Base-by-base conservation (phyloP, 2,888 invertebrate genomes). In the Tetragonula carbonaria region DNA sequence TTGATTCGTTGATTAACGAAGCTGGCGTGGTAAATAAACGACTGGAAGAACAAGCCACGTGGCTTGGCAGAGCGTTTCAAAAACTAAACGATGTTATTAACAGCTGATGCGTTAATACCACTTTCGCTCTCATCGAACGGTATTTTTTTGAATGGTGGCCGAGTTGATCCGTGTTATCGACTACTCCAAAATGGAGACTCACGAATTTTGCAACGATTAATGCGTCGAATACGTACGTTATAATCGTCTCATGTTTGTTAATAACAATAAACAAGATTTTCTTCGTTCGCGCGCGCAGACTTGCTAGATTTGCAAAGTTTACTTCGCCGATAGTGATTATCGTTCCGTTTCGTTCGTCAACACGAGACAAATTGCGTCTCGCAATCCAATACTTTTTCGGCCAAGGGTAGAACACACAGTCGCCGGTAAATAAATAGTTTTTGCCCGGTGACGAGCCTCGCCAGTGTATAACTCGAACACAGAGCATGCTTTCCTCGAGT, bases 401-500 rank as follows among this genome's bases (percentile, higher is more conserved):
- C 57, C 82, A 81, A 84, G 84, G 82, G 70, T 78, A 66, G 59
- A 45, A 23, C 5, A 59, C 5, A 59, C 57, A 2, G 23, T 55
- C 33, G 71, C 55, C 33, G 65, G 82, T 82, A 84, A 84, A 84
- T 78, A 84, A 74, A 84, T 23, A n/a, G 38, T 77, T 76, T 68
- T 77, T 81, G 68, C n/a, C 16, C 63, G 53, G 45, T 16, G 53
- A 53, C 57, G 53, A 67, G 50, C 38, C 13, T 16, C 4, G 67
- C 59, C 51, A 50, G 71, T 18, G 45, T 57, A 23, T 45, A 16
- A 65, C 33, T 72, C 45, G 45, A 45, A 45, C 55, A 33, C 28
- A 65, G 65, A 78, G 51, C 76, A 59, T 55, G 77, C 72, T 87
- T 87, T 87, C 79, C 86, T 74, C 82, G 82, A 85, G 80, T 86